A percentile compares a stretch with the other conserved stretches of the same genome.
Evolutionary conservation across 2,113 vertebrate species (phyloP).

Genomic region (Mesocricetus auratus): DNA sequence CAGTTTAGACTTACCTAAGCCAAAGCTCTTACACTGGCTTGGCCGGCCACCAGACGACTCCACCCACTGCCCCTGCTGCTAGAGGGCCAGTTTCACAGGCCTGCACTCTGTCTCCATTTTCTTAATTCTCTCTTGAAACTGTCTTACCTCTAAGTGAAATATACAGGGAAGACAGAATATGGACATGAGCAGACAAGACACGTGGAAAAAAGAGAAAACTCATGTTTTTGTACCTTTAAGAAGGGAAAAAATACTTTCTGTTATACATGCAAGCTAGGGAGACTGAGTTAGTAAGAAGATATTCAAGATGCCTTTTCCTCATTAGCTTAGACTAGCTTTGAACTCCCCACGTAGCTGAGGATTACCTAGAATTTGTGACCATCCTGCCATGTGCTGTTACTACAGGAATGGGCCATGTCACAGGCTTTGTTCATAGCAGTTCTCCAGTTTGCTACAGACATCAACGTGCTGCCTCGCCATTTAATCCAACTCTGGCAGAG

Average conservation of each 20-base stretch:
- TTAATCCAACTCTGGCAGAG: background rate
- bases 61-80: too few relatives aligned
- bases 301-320: background rate
- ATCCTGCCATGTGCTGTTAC: background rate
- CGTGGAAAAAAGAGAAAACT: background rate
- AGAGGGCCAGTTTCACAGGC: background rate
- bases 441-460: background rate
- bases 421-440: background rate
- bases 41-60: rapidly evolving
- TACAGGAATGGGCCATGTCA: background rate
- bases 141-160: background rate
- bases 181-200: background rate
- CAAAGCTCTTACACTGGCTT: background rate
- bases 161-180: background rate
- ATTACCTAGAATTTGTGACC: too few relatives aligned
- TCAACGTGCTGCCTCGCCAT: too few relatives aligned
- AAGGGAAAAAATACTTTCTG: background rate
- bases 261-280: background rate
- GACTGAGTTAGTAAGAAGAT: background rate
- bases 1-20: background rate
- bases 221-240: background rate
- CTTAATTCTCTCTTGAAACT: background rate
- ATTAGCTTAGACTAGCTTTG: background rate
- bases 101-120: background rate
- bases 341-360: background rate